Evolutionary conservation across 2,797 vertebrate genomes (phyloP).

Genomic region (Eulemur mongoz): DNA sequence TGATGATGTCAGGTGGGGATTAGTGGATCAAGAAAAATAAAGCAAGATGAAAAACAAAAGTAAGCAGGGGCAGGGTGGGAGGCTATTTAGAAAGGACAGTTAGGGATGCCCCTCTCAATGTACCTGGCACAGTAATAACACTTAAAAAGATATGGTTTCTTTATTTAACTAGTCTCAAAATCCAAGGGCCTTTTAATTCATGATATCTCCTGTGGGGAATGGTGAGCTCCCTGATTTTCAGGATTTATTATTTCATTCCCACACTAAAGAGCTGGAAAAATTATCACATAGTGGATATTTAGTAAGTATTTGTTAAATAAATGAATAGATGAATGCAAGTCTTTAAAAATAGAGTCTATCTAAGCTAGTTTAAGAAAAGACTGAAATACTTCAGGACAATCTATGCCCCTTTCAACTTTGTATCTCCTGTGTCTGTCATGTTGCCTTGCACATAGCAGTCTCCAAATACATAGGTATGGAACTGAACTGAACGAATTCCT

Average conservation of each 20-base stretch:
- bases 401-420: background rate
- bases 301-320: constrained; percentile 18
- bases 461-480: background rate
- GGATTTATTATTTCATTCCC: background rate
- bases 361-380: background rate
- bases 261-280: background rate
- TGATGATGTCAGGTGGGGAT: background rate
- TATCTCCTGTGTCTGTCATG: background rate
- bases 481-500: background rate
- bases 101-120: background rate
- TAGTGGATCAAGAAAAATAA: background rate
- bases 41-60: background rate
- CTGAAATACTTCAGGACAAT: background rate
- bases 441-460: background rate
- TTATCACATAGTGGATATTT: background rate
- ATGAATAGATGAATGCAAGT: background rate
- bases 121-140: background rate
- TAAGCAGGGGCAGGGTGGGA: background rate
- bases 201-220: background rate
- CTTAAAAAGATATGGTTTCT: background rate
- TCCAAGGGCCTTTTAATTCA: background rate
- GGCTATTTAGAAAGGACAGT: background rate
- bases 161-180: background rate
- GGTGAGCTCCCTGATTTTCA: background rate
- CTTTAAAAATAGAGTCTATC: background rate